Evolutionary conservation across 2,888 invertebrate species (phyloP), one percentile per base, ranked within the genome.

Genomic region (Hybos culiciformis): DNA sequence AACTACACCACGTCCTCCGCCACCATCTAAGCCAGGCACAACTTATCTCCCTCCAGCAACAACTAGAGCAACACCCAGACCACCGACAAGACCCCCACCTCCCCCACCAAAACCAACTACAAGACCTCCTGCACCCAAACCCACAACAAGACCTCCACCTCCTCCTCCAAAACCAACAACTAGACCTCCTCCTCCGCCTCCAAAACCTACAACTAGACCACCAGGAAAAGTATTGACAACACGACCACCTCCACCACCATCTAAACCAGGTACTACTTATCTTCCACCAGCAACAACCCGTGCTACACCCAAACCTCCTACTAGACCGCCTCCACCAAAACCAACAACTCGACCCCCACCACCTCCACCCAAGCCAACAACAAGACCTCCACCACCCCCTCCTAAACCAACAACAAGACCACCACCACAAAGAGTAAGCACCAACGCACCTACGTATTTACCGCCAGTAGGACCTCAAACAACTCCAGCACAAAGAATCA

Each of bases 191-290:
- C 41, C 43, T n/a, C 39, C 48, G n/a, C 49, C 53, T 7, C 48
- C 49, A 46, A 19, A 48, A 44, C 21, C 46, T 46, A 6, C 20
- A 17, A 41, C 37, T 7, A 38, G 31, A 8, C 7, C 3, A 2
- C 37, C 40, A 37, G 43, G 33, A 20, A 41, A 42, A 41, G 48
- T 51, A 2, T 47, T 51, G 11, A 50, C 49, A 45, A 17, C 48
- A 45, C 12, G 41, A 44, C 8, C 17, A 33, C 19, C 23, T 5
- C 23, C 18, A 17, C 38, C 18, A n/a, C 19, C 33, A 31, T 23
- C 18, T 11, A 39, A 32, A 29, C 26, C 34, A 14, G 20, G 23
- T 21, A 15, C 23, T 15, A 24, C 34, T 4, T 46, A 45, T 14
- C 39, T 44, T 19, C 44, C 52, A 26, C 3, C 7, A 3, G 12